Conservation (phyloP, 2,113 vertebrate species). For the Nicator chloris region DNA sequence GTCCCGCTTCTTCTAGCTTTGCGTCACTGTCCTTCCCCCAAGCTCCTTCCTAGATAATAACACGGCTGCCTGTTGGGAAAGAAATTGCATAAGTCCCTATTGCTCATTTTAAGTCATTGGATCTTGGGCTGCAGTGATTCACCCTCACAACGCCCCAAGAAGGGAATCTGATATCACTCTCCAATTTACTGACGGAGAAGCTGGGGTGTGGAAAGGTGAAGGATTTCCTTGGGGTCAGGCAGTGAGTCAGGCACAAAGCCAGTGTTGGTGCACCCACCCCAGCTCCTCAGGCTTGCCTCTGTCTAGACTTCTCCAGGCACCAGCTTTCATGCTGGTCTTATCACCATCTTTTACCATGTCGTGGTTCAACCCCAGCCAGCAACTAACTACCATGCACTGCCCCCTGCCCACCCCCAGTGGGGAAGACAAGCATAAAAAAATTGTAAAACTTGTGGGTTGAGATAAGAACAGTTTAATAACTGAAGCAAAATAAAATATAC, state of each 20-base stretch:
- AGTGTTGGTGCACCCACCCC: rapidly evolving
- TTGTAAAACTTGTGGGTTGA: background rate
- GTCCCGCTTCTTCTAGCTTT: rapidly evolving
- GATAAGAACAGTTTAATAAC: background rate
- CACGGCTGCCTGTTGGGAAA: background rate
- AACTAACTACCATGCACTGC: background rate
- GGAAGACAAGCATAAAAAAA: background rate
- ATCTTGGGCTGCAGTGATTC: conserved; percentile 19
- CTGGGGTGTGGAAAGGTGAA: conserved; percentile 16
- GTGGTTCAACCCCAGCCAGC: background rate
- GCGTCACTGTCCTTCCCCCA: background rate
- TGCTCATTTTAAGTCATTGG: background rate
- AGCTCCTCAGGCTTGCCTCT: background rate
- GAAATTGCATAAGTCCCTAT: conserved; percentile 8
- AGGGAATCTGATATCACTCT: background rate
- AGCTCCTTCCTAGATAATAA: conserved; percentile 3
- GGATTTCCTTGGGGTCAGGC: conserved; percentile 15
- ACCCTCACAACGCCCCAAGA: background rate
- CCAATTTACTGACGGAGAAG: background rate
- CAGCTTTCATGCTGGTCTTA: background rate
- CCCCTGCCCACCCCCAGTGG: background rate
- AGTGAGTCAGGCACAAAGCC: background rate
- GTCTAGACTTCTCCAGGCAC: background rate
- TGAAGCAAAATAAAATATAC: background rate
- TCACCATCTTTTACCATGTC: background rate